Evolutionary conservation across 2,888 invertebrate species (phyloP), one percentile per base, ranked within the genome.

Genomic region (Andricus curvator): DNA sequence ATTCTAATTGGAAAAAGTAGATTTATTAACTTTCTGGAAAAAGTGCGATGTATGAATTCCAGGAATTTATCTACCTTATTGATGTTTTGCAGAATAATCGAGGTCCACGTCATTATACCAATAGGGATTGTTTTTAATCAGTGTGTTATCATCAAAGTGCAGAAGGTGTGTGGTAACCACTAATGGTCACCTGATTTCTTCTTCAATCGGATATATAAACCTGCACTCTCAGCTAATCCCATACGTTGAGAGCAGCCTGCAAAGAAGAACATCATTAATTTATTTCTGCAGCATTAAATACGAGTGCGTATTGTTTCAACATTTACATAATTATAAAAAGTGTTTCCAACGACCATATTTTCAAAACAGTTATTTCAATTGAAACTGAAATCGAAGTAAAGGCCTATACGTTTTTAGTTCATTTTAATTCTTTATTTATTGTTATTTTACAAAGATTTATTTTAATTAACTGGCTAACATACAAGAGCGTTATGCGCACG

Each of bases 121-220:
- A 51, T 33, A 74, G 51, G 74, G 56, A 51, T 37, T 56, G 20
- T 48, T 29, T 60, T 74, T 74, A 60, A 74, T 74, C 74, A 56
- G 13, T 22, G 9, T 29, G 15, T 74, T 74, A 74, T 74, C 74
- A 74, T 56, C n/a, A 37, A 74, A 56, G 74, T 74, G 74, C 74
- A 74, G 56, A 56, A 56, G 15, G 25, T 56, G 29, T 37, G 22
- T 13, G 33, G 6, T 29, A 48, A 67, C 44, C 5, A 56, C 56
- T 33, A 56, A 56, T 74, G 56, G 74, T 74, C 74, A 74, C 74
- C 33, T 74, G 74, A 74, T 74, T 74, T 74, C 56, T 74, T 74
- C 33, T 74, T 56, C 33, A 74, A 56, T 60, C 22, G 56, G 74
- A 74, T 74, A 74, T 74, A 74, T 74, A 74, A 74, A 74, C 74